These are phyloP conservation scores for Zophobas atratus DNA, from an alignment of 1,140 invertebrate genomes.

Conservation along the genomic window DNA sequence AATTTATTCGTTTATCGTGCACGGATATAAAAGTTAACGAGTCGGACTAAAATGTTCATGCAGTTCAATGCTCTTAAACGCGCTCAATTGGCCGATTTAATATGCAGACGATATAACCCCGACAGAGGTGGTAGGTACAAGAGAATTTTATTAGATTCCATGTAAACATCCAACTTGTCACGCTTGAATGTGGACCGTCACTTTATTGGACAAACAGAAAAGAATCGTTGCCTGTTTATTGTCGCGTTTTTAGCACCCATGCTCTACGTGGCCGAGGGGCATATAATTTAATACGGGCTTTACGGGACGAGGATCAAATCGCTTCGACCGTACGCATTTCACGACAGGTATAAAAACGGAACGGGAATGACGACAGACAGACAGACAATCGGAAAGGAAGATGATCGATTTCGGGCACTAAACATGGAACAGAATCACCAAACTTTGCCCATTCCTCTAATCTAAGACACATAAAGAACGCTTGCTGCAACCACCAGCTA, in stretches of 20 bases:
- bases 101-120: conserved; percentile 35
- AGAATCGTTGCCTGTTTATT: conserved; percentile 16
- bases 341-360: conserved; percentile 15
- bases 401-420: conserved; percentile 10
- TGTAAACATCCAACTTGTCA: conserved; percentile 21
- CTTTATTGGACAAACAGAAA: conserved; percentile 14
- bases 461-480: not conserved
- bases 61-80: conserved; percentile 49
- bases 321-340: conserved; percentile 4
- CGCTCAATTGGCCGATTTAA: conserved; percentile 49
- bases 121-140: not conserved
- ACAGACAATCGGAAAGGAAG: conserved; percentile 14
- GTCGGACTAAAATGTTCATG: conserved; percentile 48
- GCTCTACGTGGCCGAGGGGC: conserved; percentile 1
- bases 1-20: conserved; percentile 47
- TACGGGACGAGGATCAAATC: conserved; percentile 10
- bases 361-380: not conserved
- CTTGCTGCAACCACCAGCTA: not conserved
- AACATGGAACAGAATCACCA: conserved; percentile 12
- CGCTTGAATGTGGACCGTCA: not conserved
- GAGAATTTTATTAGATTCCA: conserved; percentile 23
- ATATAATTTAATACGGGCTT: conserved; percentile 30
- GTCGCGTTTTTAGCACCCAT: conserved; percentile 19
- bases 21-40: conserved; percentile 48
- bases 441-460: conserved; percentile 27